Base-by-base conservation (phyloP, 2,797 vertebrate genomes). In the Chelmon rostratus region DNA sequence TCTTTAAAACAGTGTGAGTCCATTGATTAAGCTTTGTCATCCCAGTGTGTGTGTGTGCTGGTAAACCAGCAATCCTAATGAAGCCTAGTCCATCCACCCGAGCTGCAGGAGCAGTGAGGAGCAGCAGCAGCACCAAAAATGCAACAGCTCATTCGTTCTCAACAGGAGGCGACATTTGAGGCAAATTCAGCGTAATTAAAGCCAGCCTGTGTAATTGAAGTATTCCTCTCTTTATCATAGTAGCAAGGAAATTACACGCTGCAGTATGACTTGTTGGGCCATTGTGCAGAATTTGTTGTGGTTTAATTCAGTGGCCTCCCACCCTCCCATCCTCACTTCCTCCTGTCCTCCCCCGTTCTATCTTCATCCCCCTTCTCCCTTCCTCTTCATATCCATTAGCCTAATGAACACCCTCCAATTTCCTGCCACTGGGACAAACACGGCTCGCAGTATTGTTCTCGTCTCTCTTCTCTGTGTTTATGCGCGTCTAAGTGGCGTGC, bases 321-420 rank as follows among this genome's bases (percentile, higher is more conserved):
- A 33, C 37, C 70, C 53, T 58, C 11, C 54, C 49, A 40, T 61
- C 47, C 59, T 59, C 74, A 57, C 33, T 58, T 54, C 71, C 61
- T 52, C 61, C 79, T 80, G 71, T 56, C 73, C 61, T 49, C 61
- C 53, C 54, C 61, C 47, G 1, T 62, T 89, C 64, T 68, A 50
- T 78, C 79, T 86, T 69, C 73, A 73, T 69, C 79, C 63, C 73
- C 76, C 40, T 79, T 81, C 85, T 80, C 73, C 64, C 79, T 82
- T 83, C 87, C 87, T 91, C 92, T 93, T 94, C 91, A 92, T 92
- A 91, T 95, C 94, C 94, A 95, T 96, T 95, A 95, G 92, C 91
- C 91, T 94, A 95, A 96, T 95, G 94, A 95, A 95, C 91, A 91
- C 88, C 85, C 86, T 91, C 88, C 90, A 90, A 86, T 95, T 93